A percentile compares a stretch with the other conserved stretches of the same genome.
Conservation (phyloP, 2,797 vertebrate species). For the Xyrichtys novacula region DNA sequence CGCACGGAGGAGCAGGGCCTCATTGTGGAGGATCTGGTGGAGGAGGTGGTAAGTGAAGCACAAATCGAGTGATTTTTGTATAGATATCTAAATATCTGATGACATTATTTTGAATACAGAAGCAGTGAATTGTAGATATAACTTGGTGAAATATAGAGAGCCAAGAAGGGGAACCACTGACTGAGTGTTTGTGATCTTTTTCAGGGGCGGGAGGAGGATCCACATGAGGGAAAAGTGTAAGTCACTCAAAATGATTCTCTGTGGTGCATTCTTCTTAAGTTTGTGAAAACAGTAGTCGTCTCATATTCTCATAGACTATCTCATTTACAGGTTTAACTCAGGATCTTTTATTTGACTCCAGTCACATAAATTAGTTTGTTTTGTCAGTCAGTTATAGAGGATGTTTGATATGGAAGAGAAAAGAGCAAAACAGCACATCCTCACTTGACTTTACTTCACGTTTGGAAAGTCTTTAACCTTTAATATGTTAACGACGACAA, state of each 20-base stretch:
- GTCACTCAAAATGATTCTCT: conserved; percentile 52
- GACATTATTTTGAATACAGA: too few relatives aligned
- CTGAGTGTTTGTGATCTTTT: conserved; percentile 67
- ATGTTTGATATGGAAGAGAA: conserved; percentile 6
- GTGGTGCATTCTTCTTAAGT: not conserved
- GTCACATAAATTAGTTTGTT: conserved; percentile 2
- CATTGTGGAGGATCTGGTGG: conserved; percentile 97
- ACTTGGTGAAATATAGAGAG: not conserved
- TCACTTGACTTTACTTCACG: conserved; percentile 2
- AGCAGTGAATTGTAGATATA: not conserved
- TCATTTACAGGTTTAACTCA: conserved; percentile 23
- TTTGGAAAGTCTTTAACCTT: conserved; percentile 4
- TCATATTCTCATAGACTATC: conserved; percentile 1
- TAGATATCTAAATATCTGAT: too few relatives aligned
- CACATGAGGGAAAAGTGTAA: conserved; percentile 99
- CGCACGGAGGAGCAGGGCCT: conserved; percentile 98
- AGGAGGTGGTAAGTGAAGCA: conserved; percentile 91
- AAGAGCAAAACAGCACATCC: not conserved
- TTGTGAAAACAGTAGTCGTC: not conserved
- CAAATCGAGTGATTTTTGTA: not conserved
- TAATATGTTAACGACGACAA: not conserved
- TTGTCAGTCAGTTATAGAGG: conserved; percentile 8
- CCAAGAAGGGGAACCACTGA: not conserved
- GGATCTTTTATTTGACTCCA: conserved; percentile 4
- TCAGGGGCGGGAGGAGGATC: conserved; percentile 98